phyloP scores from a whole-genome alignment of 2,888 invertebrate genomes.

The Ischnura elegans region DNA sequence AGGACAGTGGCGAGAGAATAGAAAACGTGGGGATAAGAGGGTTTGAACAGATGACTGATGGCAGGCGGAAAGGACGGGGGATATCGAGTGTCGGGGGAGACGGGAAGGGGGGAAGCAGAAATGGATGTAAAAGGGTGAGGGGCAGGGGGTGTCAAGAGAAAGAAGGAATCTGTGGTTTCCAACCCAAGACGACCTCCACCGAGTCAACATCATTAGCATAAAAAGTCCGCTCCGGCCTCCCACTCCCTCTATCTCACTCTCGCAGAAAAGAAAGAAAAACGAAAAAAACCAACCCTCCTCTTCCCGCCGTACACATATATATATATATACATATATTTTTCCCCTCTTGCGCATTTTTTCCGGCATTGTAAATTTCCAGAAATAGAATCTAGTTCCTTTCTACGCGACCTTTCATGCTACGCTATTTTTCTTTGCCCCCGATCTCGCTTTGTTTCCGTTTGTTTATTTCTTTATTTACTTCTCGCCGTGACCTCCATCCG shows the following conservation, averaged over 20 bases:
- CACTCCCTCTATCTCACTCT: constrained; percentile 14
- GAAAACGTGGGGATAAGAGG: neutral
- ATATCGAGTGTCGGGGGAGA: neutral
- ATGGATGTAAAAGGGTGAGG: neutral
- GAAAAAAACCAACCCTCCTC: neutral
- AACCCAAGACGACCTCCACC: constrained; percentile 18
- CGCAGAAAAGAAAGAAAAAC: neutral
- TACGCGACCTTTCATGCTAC: neutral
- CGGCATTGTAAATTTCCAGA: constrained; percentile 52
- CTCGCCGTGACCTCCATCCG: neutral
- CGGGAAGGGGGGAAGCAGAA: neutral
- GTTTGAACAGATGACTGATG: neutral
- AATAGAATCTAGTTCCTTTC: constrained; percentile 46
- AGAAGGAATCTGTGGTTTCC: neutral
- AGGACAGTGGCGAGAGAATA: neutral
- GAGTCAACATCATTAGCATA: constrained; percentile 66
- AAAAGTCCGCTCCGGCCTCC: constrained; percentile 42
- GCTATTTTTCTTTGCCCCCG: neutral
- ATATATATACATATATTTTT: no score
- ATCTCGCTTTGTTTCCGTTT: neutral
- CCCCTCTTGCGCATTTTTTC: neutral
- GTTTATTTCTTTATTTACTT: neutral
- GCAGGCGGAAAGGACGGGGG: neutral
- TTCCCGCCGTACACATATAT: no score
- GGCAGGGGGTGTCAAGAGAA: neutral